A percentile compares a stretch with the other conserved stretches of the same genome.
Evolutionary conservation across 2,113 vertebrate species (phyloP).

Genomic region (Xerus inauris): DNA sequence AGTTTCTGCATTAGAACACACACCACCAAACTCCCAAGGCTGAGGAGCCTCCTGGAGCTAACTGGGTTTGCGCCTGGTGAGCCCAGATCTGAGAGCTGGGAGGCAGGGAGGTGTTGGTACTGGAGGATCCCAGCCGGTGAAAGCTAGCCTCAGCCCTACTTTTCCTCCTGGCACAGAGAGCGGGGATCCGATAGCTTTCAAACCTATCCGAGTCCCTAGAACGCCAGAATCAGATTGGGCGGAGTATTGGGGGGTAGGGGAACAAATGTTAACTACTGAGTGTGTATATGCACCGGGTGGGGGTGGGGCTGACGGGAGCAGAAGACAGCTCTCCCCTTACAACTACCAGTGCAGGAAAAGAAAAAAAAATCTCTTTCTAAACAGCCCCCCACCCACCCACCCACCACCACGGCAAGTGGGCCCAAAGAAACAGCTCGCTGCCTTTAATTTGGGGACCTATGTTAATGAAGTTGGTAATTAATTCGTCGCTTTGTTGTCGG

Average conservation of each 20-base stretch:
- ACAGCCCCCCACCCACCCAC: not conserved
- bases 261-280: not conserved
- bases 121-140: not conserved
- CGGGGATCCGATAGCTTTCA: not conserved
- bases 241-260: not conserved
- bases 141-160: not conserved
- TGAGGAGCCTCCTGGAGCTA: not conserved
- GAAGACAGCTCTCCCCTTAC: not conserved
- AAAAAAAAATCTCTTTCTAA: conserved; percentile 44
- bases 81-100: not conserved
- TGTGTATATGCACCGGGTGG: not conserved
- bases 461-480: conserved; percentile 88
- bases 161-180: not conserved
- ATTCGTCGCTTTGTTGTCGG: conserved; percentile 85
- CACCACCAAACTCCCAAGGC: not conserved
- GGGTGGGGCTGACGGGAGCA: not conserved
- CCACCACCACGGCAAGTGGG: conserved; percentile 64
- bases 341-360: conserved; percentile 1
- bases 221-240: conserved; percentile 36
- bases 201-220: not conserved
- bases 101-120: not conserved
- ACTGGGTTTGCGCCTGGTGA: not conserved
- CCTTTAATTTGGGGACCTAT: conserved; percentile 84
- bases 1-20: not conserved
- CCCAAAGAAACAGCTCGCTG: conserved; percentile 77